A percentile compares a stretch with the other conserved stretches of the same genome.
These are phyloP conservation scores for Falco novaeseelandiae DNA, from an alignment of 2,797 vertebrate genomes.

Conservation along the genomic window DNA sequence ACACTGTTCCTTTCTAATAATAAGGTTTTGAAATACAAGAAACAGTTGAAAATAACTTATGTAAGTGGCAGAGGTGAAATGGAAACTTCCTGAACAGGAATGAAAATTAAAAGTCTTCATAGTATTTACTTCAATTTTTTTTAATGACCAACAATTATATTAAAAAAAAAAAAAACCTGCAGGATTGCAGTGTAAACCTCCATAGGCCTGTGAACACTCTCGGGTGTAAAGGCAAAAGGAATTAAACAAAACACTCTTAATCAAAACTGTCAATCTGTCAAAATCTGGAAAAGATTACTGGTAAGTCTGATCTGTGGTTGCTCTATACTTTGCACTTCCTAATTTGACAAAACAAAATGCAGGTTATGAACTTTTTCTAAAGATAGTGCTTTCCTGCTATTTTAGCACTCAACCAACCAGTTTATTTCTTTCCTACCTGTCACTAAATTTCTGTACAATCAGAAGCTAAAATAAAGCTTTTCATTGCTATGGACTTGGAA, in stretches of 20 bases:
- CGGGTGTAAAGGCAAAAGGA: not conserved
- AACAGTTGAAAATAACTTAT: not conserved
- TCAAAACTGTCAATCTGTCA: constrained; percentile 39
- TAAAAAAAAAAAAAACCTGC: fast-evolving
- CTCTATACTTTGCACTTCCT: not conserved
- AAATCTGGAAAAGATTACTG: not conserved
- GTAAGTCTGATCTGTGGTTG: not conserved
- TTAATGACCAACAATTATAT: constrained; percentile 32
- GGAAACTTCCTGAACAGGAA: constrained; percentile 12
- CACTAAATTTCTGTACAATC: constrained; percentile 9
- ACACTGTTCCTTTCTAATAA: not conserved
- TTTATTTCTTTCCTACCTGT: not conserved
- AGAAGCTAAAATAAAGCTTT: constrained; percentile 32
- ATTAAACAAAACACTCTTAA: constrained; percentile 27
- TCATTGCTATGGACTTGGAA: not conserved
- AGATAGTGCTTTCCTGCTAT: not conserved
- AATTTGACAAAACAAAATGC: not conserved
- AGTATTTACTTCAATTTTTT: not conserved
- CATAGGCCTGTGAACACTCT: constrained; percentile 13
- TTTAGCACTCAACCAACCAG: not conserved
- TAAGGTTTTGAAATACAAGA: not conserved
- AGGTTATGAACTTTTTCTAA: not conserved
- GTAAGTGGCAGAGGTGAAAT: not conserved
- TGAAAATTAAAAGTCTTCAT: constrained; percentile 36
- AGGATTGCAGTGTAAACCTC: constrained; percentile 1